A percentile compares a stretch with the other conserved stretches of the same genome.
These are phyloP conservation scores for Naso thynnoides DNA, from an alignment of 2,797 vertebrate species.

Conservation along the genomic window DNA sequence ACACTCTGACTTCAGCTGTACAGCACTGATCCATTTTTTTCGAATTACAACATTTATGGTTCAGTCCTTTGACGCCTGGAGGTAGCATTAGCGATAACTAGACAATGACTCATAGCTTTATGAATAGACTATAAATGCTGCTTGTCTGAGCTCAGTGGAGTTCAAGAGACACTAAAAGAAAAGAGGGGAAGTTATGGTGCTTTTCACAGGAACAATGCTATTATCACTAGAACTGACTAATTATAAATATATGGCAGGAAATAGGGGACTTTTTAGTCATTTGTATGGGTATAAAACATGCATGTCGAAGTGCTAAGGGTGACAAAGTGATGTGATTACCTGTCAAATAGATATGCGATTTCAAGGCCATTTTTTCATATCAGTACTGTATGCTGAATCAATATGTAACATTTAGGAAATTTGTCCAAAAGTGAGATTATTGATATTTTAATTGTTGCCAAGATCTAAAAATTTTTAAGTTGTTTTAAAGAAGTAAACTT, in stretches of 20 bases:
- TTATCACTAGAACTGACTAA: constrained; percentile 58
- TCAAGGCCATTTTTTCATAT: constrained; percentile 46
- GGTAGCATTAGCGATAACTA: constrained; percentile 52
- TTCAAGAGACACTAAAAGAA: constrained; percentile 25
- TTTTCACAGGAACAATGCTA: constrained; percentile 46
- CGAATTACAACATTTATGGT: constrained; percentile 32
- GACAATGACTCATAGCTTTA: constrained; percentile 55
- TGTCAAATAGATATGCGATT: constrained; percentile 40
- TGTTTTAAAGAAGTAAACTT: constrained; percentile 19
- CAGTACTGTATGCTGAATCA: constrained; percentile 41
- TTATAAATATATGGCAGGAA: constrained; percentile 55
- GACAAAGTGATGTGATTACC: constrained; percentile 25
- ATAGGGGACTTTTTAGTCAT: constrained; percentile 17
- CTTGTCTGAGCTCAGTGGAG: constrained; percentile 16
- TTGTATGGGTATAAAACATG: constrained; percentile 1
- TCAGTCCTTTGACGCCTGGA: constrained; percentile 44
- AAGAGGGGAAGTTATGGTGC: constrained; percentile 29
- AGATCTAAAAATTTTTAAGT: constrained; percentile 42
- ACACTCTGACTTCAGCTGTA: constrained; percentile 25
- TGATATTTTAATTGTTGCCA: constrained; percentile 42
- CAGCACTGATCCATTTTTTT: constrained; percentile 24
- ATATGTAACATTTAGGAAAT: constrained; percentile 39
- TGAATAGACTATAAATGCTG: constrained; percentile 48
- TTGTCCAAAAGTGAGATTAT: constrained; percentile 43
- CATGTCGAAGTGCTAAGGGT: constrained; percentile 3